These are phyloP conservation scores for Larimichthys crocea DNA, from an alignment of 2,113 vertebrate species.

Conservation along the genomic window DNA sequence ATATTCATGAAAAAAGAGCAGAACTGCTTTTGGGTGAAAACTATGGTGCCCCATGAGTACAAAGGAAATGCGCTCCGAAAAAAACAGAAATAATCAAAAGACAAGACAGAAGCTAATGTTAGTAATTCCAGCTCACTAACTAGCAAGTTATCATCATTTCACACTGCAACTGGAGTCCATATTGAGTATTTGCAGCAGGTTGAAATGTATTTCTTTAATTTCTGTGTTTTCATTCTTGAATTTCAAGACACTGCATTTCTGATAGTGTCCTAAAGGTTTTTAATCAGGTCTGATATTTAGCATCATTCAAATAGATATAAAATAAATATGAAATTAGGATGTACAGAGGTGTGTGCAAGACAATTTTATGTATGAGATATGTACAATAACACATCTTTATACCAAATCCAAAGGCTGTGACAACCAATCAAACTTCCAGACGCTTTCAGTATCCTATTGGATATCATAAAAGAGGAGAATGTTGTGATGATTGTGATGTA, in stretches of 20 bases:
- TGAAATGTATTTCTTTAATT: not conserved
- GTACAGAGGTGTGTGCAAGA: not conserved
- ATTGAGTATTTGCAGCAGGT: not conserved
- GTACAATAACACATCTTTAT: not conserved
- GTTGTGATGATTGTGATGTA: too few species aligned
- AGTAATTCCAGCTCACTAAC: slow-evolving; percentile 11
- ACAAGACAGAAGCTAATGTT: slow-evolving; percentile 11
- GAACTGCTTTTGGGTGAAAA: slow-evolving; percentile 55
- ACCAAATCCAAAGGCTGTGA: not conserved
- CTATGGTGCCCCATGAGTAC: slow-evolving; percentile 36
- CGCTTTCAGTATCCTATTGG: too few species aligned
- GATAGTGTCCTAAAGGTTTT: not conserved
- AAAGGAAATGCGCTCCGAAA: slow-evolving; percentile 33
- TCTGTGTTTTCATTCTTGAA: not conserved
- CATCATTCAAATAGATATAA: too few species aligned
- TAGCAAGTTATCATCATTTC: not conserved
- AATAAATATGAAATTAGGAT: not conserved
- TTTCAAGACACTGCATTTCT: too few species aligned
- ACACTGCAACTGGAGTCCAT: not conserved
- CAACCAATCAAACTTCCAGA: not conserved
- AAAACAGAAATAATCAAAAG: slow-evolving; percentile 30
- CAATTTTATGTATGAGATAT: not conserved
- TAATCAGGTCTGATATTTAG: too few species aligned
- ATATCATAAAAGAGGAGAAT: too few species aligned
- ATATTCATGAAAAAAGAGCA: slow-evolving; percentile 57